Evolutionary conservation across 2,113 vertebrate genomes (phyloP).

Genomic region (Platichthys stellatus): DNA sequence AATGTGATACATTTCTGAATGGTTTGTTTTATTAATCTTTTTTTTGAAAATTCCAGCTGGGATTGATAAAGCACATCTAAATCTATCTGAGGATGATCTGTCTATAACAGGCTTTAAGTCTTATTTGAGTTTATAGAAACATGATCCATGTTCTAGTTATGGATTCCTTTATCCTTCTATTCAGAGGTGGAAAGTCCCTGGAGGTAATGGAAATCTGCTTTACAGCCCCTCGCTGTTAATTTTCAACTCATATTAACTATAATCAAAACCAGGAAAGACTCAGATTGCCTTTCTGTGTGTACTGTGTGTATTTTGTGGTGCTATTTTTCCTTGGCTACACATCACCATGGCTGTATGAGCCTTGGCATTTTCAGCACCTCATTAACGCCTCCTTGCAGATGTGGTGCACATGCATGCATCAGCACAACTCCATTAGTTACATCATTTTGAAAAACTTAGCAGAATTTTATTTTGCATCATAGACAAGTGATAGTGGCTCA

Average conservation of each 20-base stretch:
- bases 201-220: conserved; percentile 55
- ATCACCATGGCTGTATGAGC: conserved; percentile 28
- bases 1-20: no score
- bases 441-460: conserved; percentile 4
- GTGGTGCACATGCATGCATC: conserved; percentile 16
- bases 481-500: background rate
- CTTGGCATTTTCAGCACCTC: conserved; percentile 50
- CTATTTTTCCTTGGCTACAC: conserved; percentile 44
- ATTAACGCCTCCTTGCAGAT: conserved; percentile 50
- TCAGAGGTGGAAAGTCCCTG: conserved; percentile 54
- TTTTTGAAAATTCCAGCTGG: no score
- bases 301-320: conserved; percentile 20
- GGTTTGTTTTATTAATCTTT: no score
- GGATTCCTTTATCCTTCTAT: conserved; percentile 44
- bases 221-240: conserved; percentile 50
- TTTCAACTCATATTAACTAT: conserved; percentile 51
- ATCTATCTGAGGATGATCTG: background rate
- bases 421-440: conserved; percentile 2
- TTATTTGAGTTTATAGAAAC: conserved; percentile 57
- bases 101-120: conserved; percentile 40
- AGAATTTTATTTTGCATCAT: background rate
- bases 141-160: conserved; percentile 51
- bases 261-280: conserved; percentile 54
- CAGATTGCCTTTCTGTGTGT: conserved; percentile 14
- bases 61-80: no score